phyloP scores from a whole-genome alignment of 1,140 invertebrate genomes.

The Drosophila miranda region DNA sequence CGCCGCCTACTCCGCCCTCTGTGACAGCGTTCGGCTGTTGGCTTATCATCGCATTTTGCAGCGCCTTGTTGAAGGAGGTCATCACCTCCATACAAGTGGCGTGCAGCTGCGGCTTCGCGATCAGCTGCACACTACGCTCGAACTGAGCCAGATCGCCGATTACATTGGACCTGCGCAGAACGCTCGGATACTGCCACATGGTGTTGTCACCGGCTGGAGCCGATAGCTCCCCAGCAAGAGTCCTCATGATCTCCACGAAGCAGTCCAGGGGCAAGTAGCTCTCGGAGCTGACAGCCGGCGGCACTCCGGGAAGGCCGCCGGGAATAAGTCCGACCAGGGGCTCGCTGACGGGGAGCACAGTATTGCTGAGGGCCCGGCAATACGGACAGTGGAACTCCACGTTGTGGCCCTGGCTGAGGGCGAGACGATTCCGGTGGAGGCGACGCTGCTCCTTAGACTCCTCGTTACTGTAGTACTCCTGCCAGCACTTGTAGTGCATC shows the following conservation, averaged over 20 bases:
- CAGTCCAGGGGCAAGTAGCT: slow-evolving; percentile 83
- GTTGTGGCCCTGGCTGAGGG: slow-evolving; percentile 88
- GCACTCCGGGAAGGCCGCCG: slow-evolving; percentile 60
- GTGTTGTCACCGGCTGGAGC: slow-evolving; percentile 7
- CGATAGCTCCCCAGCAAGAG: slow-evolving; percentile 79
- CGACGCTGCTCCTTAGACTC: slow-evolving; percentile 92
- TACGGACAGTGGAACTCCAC: slow-evolving; percentile 98
- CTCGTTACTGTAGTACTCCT: slow-evolving; percentile 95
- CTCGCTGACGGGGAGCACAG: slow-evolving; percentile 94
- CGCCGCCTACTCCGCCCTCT: slow-evolving; percentile 1
- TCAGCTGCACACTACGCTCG: slow-evolving; percentile 61
- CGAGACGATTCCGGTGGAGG: slow-evolving; percentile 91
- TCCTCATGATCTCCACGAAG: slow-evolving; percentile 87
- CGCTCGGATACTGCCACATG: slow-evolving; percentile 12
- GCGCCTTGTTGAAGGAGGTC: slow-evolving; percentile 43
- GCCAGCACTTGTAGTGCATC: slow-evolving; percentile 98
- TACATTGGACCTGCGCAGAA: slow-evolving; percentile 35
- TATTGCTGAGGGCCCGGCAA: slow-evolving; percentile 97
- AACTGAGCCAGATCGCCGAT: slow-evolving; percentile 53
- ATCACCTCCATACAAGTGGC: slow-evolving; percentile 52
- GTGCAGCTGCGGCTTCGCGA: slow-evolving; percentile 40
- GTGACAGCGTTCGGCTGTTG: slow-evolving; percentile 12
- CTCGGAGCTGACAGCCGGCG: slow-evolving; percentile 57
- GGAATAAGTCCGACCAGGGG: slow-evolving; percentile 84
- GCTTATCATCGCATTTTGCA: slow-evolving; percentile 48